Conservation (phyloP, 2,797 vertebrate species). For the Microchirus variegatus region DNA sequence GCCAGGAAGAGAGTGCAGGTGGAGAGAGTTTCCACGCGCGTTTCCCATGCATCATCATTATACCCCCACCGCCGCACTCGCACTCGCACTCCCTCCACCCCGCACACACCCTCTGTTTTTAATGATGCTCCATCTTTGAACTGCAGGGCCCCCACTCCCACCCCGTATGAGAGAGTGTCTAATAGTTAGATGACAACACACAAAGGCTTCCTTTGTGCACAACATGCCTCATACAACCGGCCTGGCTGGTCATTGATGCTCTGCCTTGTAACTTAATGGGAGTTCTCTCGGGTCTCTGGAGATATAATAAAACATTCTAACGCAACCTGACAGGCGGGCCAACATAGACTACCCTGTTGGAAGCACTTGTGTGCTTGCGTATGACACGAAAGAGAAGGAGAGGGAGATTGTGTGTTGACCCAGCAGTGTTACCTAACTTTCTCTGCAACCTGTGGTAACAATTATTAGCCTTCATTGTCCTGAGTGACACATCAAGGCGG, state of each 20-base stretch:
- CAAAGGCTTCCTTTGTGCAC: slow-evolving; percentile 84
- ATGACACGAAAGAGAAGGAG: slow-evolving; percentile 8
- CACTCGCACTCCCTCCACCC: slow-evolving; percentile 11
- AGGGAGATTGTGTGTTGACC: slow-evolving; percentile 50
- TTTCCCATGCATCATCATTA: slow-evolving; percentile 64
- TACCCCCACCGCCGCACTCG: slow-evolving; percentile 15
- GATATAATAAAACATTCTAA: slow-evolving; percentile 71
- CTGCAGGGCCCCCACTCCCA: slow-evolving; percentile 27
- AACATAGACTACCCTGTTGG: slow-evolving; percentile 66
- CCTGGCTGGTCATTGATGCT: slow-evolving; percentile 71
- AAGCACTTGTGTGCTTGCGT: slow-evolving; percentile 54
- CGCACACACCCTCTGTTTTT: slow-evolving; percentile 61
- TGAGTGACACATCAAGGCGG: slow-evolving; percentile 28
- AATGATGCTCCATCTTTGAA: slow-evolving; percentile 72
- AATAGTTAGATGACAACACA: slow-evolving; percentile 80
- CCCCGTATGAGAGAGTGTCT: slow-evolving; percentile 59
- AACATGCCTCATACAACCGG: slow-evolving; percentile 75
- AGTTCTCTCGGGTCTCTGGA: slow-evolving; percentile 44
- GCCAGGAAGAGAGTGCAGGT: slow-evolving; percentile 15
- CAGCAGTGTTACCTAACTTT: slow-evolving; percentile 19
- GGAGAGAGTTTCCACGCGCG: slow-evolving; percentile 32
- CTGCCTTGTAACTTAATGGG: slow-evolving; percentile 76
- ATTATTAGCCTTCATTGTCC: slow-evolving; percentile 47
- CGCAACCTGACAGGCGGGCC: slow-evolving; percentile 74
- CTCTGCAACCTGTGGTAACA: slow-evolving; percentile 38